A percentile compares a stretch with the other conserved stretches of the same genome.
phyloP scores from a whole-genome alignment of 2,888 invertebrate genomes.

The Xestia c-nigrum region DNA sequence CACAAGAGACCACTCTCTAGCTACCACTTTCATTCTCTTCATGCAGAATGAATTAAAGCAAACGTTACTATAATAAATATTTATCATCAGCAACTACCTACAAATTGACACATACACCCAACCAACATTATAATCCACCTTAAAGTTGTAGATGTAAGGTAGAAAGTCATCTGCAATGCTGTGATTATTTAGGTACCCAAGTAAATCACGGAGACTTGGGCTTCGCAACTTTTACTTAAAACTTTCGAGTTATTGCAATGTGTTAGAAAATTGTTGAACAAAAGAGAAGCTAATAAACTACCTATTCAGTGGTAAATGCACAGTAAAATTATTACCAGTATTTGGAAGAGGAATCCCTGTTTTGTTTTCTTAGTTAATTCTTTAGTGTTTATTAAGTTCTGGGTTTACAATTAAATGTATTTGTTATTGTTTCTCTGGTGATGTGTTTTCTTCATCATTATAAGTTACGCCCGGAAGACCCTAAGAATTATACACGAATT shows the following conservation, averaged over 20 bases:
- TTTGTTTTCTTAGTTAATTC: background rate
- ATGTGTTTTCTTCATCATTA: background rate
- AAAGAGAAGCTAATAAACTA: conserved; percentile 20
- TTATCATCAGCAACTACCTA: conserved; percentile 61
- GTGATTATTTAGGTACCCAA: conserved; percentile 62
- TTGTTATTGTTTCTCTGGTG: background rate
- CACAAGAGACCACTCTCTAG: conserved; percentile 44
- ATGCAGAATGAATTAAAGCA: conserved; percentile 53
- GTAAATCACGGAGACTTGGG: conserved; percentile 60
- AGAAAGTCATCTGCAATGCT: conserved; percentile 41
- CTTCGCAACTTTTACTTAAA: conserved; percentile 68
- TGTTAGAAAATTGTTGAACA: conserved; percentile 45
- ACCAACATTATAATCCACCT: conserved; percentile 39
- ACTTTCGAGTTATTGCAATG: conserved; percentile 63
- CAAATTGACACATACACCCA: conserved; percentile 55
- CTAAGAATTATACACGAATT: too few relatives aligned
- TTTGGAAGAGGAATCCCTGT: background rate
- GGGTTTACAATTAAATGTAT: background rate
- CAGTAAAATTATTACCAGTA: background rate
- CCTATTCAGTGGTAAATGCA: conserved; percentile 7
- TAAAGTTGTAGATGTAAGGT: conserved; percentile 33
- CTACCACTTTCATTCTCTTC: conserved; percentile 54
- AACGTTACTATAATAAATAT: conserved; percentile 61
- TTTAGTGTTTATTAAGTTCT: background rate
- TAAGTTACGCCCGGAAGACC: background rate